Evolutionary conservation across 2,113 vertebrate genomes (phyloP).

Genomic region (Thalassarche chlororhynchos): DNA sequence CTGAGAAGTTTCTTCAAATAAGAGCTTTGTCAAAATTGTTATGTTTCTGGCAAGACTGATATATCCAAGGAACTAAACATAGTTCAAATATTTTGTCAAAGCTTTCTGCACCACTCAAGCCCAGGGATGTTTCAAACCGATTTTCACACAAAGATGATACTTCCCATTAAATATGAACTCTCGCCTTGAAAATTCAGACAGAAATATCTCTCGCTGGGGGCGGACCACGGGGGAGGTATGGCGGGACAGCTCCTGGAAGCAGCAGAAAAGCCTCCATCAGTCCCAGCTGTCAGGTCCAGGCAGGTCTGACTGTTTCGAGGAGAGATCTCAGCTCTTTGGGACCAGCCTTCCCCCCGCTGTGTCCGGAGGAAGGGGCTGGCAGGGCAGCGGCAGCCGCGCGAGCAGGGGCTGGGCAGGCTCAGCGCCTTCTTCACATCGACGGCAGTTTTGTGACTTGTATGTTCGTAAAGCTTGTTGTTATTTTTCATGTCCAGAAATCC

Average conservation of each 20-base stretch:
- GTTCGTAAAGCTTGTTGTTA: not conserved
- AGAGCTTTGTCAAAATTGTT: not conserved
- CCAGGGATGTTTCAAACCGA: not conserved
- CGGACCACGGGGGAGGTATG: accelerated
- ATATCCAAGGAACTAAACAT: not conserved
- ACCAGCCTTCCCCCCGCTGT: not conserved
- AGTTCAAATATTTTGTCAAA: not conserved
- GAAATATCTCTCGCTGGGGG: not conserved
- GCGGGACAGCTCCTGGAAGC: not conserved
- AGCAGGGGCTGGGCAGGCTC: not conserved
- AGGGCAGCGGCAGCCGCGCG: not conserved
- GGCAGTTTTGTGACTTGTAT: not conserved
- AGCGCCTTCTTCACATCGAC: not conserved
- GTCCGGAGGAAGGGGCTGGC: not conserved
- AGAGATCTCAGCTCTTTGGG: not conserved
- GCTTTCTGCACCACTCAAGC: not conserved
- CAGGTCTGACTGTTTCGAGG: not conserved
- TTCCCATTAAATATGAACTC: not conserved
- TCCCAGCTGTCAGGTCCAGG: not conserved
- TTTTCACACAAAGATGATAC: not conserved
- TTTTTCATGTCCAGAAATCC: not conserved
- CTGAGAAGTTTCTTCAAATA: not conserved
- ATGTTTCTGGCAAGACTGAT: not conserved
- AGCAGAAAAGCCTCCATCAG: not conserved
- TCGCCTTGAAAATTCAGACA: not conserved